Conservation (phyloP, 2,797 vertebrate species). For the Neoniphon sammara region DNA sequence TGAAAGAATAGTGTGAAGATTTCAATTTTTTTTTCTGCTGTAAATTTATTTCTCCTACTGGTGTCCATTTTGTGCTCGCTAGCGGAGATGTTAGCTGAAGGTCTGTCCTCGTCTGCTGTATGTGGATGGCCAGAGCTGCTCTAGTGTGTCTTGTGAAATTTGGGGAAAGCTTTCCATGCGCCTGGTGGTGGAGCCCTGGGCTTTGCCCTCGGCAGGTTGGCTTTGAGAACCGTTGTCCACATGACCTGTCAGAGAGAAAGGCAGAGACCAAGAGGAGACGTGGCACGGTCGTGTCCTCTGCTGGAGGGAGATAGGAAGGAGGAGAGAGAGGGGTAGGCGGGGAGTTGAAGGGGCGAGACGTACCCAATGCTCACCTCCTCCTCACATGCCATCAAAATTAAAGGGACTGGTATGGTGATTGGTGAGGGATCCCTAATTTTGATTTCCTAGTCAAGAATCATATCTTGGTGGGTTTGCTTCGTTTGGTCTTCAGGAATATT, state of each 20-base stretch:
- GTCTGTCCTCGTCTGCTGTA: conserved; percentile 31
- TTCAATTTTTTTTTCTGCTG: neutral
- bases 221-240: conserved; percentile 52
- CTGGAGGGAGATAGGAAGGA: conserved; percentile 15
- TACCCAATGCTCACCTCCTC: conserved; percentile 30
- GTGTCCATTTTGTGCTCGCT: neutral
- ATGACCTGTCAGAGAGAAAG: conserved; percentile 60
- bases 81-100: conserved; percentile 19
- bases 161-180: conserved; percentile 46
- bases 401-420: conserved; percentile 6
- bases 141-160: conserved; percentile 50
- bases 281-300: conserved; percentile 39
- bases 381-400: conserved; percentile 32
- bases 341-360: conserved; percentile 25
- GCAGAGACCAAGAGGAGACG: conserved; percentile 45
- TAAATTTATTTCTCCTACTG: neutral
- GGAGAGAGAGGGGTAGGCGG: neutral
- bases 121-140: conserved; percentile 40
- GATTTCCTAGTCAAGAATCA: neutral
- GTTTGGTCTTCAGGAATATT: conserved; percentile 10
- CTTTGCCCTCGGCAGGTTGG: conserved; percentile 66
- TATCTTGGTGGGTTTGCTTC: neutral
- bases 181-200: conserved; percentile 62
- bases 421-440: conserved; percentile 4
- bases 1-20: neutral